A percentile compares a stretch with the other conserved stretches of the same genome.
Conservation (phyloP, 2,888 invertebrate species). For the Tanypteryx hageni region DNA sequence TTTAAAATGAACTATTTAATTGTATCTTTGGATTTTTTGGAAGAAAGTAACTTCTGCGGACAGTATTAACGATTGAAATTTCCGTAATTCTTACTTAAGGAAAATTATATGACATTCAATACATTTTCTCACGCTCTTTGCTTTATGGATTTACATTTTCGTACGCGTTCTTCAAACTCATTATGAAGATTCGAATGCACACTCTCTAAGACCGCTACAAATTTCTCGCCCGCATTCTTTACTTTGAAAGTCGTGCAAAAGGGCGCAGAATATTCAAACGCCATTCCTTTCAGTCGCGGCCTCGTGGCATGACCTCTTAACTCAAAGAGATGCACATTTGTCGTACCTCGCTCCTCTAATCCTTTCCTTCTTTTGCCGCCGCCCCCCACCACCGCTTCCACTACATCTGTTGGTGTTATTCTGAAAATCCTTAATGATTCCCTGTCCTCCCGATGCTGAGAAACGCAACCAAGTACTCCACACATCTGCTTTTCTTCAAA, state of each 20-base stretch:
- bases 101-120: too few species aligned
- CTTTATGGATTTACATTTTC: too few species aligned
- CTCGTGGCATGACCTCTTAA: not conserved
- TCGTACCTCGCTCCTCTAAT: not conserved
- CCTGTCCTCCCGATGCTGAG: not conserved
- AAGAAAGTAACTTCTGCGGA: too few species aligned
- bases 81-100: too few species aligned
- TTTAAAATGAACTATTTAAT: too few species aligned
- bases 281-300: not conserved
- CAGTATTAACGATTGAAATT: too few species aligned
- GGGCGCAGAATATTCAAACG: not conserved
- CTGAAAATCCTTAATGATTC: constrained; percentile 1
- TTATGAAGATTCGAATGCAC: too few species aligned
- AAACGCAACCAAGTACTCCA: not conserved
- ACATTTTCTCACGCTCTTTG: too few species aligned
- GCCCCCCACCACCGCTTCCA: not conserved
- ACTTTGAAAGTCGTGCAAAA: not conserved
- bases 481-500: not conserved
- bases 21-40: too few species aligned
- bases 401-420: not conserved
- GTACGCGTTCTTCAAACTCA: too few species aligned
- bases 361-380: not conserved
- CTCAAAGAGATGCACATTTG: constrained; percentile 4
- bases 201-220: too few species aligned
- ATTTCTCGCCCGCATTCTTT: too few species aligned